Evolutionary conservation across 2,113 vertebrate species (phyloP).

Genomic region (Anguilla rostrata): DNA sequence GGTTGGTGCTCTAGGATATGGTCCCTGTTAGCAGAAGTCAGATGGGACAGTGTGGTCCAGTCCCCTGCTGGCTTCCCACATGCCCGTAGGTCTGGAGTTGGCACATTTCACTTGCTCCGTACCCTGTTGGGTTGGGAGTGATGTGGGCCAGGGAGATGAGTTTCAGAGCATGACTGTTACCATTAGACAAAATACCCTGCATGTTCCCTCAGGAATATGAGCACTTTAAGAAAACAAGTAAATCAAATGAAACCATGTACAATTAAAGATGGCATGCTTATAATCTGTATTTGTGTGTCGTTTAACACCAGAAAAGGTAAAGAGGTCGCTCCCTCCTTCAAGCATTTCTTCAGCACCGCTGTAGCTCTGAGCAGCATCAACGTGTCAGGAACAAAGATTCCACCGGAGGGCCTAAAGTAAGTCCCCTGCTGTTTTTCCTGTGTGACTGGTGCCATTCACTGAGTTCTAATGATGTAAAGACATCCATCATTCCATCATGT

Average conservation of each 20-base stretch:
- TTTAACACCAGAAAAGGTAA: constrained; percentile 82
- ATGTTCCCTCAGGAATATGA: background rate
- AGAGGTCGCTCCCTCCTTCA: constrained; percentile 90
- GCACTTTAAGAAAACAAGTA: background rate
- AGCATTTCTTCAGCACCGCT: constrained; percentile 95
- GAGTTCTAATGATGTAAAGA: background rate
- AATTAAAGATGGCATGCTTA: background rate
- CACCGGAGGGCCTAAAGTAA: constrained; percentile 94
- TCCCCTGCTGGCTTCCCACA: constrained; percentile 15
- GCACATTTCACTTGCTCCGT: background rate
- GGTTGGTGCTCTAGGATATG: no score
- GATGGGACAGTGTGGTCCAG: background rate
- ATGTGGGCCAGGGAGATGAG: no score
- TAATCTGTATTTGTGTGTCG: background rate
- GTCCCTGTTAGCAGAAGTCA: background rate
- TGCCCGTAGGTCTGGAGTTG: background rate
- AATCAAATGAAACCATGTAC: background rate
- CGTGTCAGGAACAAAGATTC: constrained; percentile 91
- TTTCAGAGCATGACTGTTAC: background rate
- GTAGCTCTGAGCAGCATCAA: constrained; percentile 85
- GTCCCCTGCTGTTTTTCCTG: constrained; percentile 36
- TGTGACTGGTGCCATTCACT: background rate
- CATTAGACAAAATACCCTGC: background rate
- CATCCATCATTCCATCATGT: background rate
- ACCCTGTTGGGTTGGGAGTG: background rate